Evolutionary conservation across 92 coral and sea anemone species (phyloP).

Genomic region (Epizoanthus rinbou): DNA sequence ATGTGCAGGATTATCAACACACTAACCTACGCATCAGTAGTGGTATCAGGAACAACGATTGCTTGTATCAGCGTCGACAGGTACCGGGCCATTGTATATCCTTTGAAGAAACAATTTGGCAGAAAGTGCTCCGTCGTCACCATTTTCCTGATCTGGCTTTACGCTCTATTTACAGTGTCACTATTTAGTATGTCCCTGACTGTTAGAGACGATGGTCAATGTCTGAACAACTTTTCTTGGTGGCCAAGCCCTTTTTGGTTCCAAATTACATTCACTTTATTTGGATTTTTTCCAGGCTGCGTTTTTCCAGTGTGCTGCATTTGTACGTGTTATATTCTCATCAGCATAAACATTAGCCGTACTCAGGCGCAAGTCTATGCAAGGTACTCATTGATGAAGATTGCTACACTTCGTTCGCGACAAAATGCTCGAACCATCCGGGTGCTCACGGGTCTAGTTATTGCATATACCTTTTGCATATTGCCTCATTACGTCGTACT

Average conservation of each 20-base stretch:
- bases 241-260: background rate
- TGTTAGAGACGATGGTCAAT: no score
- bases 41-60: slow-evolving; percentile 39
- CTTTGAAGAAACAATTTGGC: slow-evolving; percentile 13
- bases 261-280: slow-evolving; percentile 40
- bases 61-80: slow-evolving; percentile 31
- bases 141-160: slow-evolving; percentile 4
- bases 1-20: slow-evolving; percentile 40
- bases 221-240: no score
- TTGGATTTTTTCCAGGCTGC: slow-evolving; percentile 46
- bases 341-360: slow-evolving; percentile 24
- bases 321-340: slow-evolving; percentile 39
- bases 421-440: slow-evolving; percentile 50
- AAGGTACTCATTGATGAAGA: background rate
- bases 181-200: no score
- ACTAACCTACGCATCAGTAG: slow-evolving; percentile 18
- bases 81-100: slow-evolving; percentile 37
- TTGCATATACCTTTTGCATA: slow-evolving; percentile 34
- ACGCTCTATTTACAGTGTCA: no score
- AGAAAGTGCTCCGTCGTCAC: background rate
- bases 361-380: background rate
- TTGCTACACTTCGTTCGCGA: slow-evolving; percentile 31
- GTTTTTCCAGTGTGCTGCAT: slow-evolving; percentile 48
- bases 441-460: slow-evolving; percentile 31
- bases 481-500: slow-evolving; percentile 45